A percentile compares a stretch with the other conserved stretches of the same genome.
These are phyloP conservation scores for Leptogaster cylindrica DNA, from an alignment of 2,888 invertebrate genomes.

Conservation along the genomic window DNA sequence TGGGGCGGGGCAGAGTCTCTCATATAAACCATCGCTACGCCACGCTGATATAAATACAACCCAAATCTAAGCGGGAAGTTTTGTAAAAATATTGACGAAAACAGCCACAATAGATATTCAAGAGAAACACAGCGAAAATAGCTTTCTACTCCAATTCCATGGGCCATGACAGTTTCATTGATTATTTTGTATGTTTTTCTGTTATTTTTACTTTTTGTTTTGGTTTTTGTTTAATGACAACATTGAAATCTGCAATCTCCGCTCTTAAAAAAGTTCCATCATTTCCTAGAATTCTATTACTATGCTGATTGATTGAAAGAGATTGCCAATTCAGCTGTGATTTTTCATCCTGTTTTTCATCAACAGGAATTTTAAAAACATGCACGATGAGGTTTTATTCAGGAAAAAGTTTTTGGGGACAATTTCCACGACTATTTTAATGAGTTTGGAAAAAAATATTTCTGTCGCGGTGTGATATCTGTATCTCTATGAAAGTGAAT, in stretches of 20 bases:
- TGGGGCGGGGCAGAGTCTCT: neutral
- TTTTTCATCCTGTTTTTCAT: neutral
- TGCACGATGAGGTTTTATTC: neutral
- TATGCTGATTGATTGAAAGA: constrained; percentile 13
- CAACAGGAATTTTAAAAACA: neutral
- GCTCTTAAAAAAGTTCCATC: neutral
- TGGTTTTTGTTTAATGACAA: too few species aligned
- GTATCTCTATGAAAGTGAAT: too few species aligned
- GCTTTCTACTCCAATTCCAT: constrained; percentile 5
- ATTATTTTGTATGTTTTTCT: neutral
- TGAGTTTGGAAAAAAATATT: too few species aligned
- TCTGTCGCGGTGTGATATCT: too few species aligned
- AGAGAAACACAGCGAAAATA: constrained; percentile 15
- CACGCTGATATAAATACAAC: neutral
- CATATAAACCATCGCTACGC: neutral
- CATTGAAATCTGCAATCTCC: neutral
- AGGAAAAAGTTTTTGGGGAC: too few species aligned
- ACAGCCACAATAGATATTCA: constrained; percentile 26
- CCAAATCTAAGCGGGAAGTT: neutral
- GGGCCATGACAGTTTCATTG: constrained; percentile 13
- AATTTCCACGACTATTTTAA: too few species aligned
- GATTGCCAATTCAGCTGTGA: neutral
- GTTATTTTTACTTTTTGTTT: too few species aligned
- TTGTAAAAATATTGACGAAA: constrained; percentile 33
- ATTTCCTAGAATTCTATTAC: constrained; percentile 3